Base-by-base conservation (phyloP, 2,113 vertebrate genomes). In the Microcebus tavaratra region DNA sequence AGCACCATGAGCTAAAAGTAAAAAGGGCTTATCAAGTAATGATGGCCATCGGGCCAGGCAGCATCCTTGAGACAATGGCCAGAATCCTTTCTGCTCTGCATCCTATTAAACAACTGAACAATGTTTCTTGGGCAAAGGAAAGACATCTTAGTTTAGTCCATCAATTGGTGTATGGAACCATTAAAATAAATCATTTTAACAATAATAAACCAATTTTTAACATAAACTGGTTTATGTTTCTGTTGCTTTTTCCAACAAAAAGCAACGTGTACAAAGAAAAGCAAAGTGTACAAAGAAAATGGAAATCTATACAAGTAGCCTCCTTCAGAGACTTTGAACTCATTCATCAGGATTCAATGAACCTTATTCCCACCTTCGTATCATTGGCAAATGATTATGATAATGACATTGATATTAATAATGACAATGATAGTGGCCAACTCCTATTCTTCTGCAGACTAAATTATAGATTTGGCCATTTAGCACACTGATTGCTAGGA, bases 1-100 rank as follows among this genome's bases (percentile, higher is more conserved):
- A 36, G 50, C 36, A 27, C 20, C 29, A 42, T 36, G 91, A 85
- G 55, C 76, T 59, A 63, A 87, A 92, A 94, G 55, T 91, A 11
- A 61, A 88, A 90, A 93, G 68, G 34, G 36, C 31, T n/a, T 79
- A 29, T 88, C 79, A 73, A 50, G 68, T 55, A 53, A 53, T 21
- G 34, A n/a, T 61, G 61, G 48, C 84, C 59, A 36, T 34, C 1
- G 13, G 57, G 21, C 20, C 21, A 86, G 68, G 36, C 29, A 95
- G 91, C 12, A 57, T 94, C 78, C 50, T 85, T 50, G 36, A 72
- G 39, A 95, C 73, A 88, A 39, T 3, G 48, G 20, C 50, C 84
- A 91, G 57, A 84, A 21, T 20, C 48, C 48, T 92, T 96, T 95
- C 82, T 88, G 9, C 57, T 88, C 75, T 91, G 36, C 42, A 36